Base-by-base conservation (phyloP, 2,888 invertebrate species). In the Drosophila maculinotata region DNA sequence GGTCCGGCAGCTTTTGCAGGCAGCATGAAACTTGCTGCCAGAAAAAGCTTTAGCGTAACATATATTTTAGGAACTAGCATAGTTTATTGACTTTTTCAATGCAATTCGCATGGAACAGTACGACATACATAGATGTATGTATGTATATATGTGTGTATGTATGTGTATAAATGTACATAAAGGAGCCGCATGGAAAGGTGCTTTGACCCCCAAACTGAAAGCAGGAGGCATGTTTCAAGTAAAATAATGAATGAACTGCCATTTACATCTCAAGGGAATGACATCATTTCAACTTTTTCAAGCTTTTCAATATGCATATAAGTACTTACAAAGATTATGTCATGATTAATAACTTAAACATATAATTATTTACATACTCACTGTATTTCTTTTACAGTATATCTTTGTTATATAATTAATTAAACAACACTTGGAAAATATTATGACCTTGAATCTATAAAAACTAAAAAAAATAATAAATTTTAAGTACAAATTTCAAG, bases 1-100 rank as follows among this genome's bases (percentile, higher is more conserved):
- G 39, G 64, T 54, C 30, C 25, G 58, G 30, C 53, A 84, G 79
- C 79, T 80, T 87, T 83, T 58, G 45, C 79, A 48, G 57, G 47
- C 69, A 58, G 36, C 51, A 28, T 45, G 25, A 26, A 80, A 73
- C 67, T 77, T 80, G 66, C 73, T 76, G 51, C 65, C 20, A 20
- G 20, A 14, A 53, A 52, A 64, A 64, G 71, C 71, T 85, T 77
- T 62, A 2, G 6, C n/a, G 17, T 48, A 31, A 20, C 20, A 20
- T 20, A 2, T 20, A 3, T 31, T 9, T 9, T 12, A 12, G 35
- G 30, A 56, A 41, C n/a, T n/a, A n/a, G n/a, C n/a, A n/a, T n/a
- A 64, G 71, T 76, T 71, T 64, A 58, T 76, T 72, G 71, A 54
- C 71, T 54, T 71, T 47, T 20, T 20, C 4, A 53, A 58, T 44